These are phyloP conservation scores for Saccopteryx leptura DNA, from an alignment of 2,113 vertebrate species.

Conservation along the genomic window DNA sequence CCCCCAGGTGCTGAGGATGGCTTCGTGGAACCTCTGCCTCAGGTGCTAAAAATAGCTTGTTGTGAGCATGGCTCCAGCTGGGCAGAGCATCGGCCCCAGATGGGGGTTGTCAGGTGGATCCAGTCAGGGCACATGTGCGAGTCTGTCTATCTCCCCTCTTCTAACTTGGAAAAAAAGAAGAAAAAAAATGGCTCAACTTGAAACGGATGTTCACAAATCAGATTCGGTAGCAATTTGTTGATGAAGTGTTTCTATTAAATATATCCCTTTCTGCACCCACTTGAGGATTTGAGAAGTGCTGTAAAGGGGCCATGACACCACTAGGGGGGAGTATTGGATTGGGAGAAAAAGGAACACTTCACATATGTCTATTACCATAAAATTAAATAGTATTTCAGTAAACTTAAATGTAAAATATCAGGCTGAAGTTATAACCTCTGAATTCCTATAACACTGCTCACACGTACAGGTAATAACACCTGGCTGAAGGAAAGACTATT, in stretches of 20 bases:
- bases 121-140: too few relatives aligned
- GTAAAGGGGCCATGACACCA: background rate
- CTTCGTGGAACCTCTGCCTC: too few relatives aligned
- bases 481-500: background rate
- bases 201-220: background rate
- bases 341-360: background rate
- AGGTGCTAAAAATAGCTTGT: too few relatives aligned
- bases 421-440: background rate
- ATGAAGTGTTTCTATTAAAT: background rate
- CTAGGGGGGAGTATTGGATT: constrained; percentile 58
- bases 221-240: background rate
- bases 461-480: background rate
- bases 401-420: constrained; percentile 1
- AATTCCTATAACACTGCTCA: background rate
- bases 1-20: too few relatives aligned
- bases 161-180: too few relatives aligned
- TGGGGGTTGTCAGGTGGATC: too few relatives aligned
- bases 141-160: too few relatives aligned
- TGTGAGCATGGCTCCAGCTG: too few relatives aligned
- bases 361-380: background rate
- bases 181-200: background rate
- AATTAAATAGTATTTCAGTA: background rate
- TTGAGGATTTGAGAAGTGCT: background rate
- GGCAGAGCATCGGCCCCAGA: too few relatives aligned
- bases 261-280: background rate